These are phyloP conservation scores for Aurelia sp. DNA, from an alignment of 30 jellyfish, hydroid and myxozoan genomes.

Conservation along the genomic window DNA sequence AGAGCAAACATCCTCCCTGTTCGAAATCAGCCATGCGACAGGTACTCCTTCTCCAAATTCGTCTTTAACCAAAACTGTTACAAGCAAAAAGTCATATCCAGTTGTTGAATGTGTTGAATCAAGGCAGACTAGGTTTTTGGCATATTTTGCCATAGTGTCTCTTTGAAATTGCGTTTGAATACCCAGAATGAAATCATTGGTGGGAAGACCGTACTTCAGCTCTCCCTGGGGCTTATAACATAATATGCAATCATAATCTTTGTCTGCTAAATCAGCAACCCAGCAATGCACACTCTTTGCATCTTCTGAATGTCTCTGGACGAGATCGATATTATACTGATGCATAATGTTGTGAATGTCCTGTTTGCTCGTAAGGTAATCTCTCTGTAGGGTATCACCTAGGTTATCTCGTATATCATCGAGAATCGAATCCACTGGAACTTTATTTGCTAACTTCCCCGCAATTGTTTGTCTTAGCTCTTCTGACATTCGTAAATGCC, in stretches of 20 bases:
- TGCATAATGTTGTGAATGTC: slow-evolving; percentile 34
- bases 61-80: slow-evolving; percentile 57
- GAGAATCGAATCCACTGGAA: no score
- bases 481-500: slow-evolving; percentile 54
- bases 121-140: slow-evolving; percentile 6
- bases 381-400: no score
- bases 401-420: no score
- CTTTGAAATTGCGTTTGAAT: slow-evolving; percentile 25
- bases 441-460: no score
- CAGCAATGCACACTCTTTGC: slow-evolving; percentile 33
- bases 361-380: no score
- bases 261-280: slow-evolving; percentile 19
- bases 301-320: slow-evolving; percentile 53
- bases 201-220: slow-evolving; percentile 30
- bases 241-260: slow-evolving; percentile 9
- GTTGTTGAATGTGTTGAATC: slow-evolving; percentile 56
- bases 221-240: slow-evolving; percentile 46
- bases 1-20: slow-evolving; percentile 57
- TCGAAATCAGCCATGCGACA: slow-evolving; percentile 67
- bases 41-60: slow-evolving; percentile 71
- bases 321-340: slow-evolving; percentile 12
- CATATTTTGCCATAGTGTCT: slow-evolving; percentile 6
- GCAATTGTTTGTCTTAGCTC: slow-evolving; percentile 13
- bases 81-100: slow-evolving; percentile 43
- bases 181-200: slow-evolving; percentile 35